Evolutionary conservation across 2,797 vertebrate genomes (phyloP).

Genomic region (Alosa sapidissima): DNA sequence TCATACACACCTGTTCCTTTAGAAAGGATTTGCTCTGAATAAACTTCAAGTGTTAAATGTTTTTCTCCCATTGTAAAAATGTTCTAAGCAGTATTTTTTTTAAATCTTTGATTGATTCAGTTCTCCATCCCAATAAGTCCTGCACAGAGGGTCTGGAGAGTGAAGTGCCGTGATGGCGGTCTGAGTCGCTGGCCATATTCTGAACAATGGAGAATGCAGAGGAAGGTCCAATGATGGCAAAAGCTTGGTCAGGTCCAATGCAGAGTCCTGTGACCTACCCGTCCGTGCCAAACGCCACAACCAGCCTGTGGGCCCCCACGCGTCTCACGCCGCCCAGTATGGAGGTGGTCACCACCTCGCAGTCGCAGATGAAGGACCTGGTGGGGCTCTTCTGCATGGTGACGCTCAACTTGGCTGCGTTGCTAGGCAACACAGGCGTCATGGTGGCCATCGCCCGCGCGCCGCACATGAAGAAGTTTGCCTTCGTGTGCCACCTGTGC

Average conservation of each 20-base stretch:
- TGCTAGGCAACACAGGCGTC: constrained; percentile 84
- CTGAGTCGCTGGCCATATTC: constrained; percentile 26
- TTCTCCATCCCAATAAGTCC: constrained; percentile 44
- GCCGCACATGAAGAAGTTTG: constrained; percentile 84
- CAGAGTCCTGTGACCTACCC: constrained; percentile 57
- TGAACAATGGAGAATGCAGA: constrained; percentile 69
- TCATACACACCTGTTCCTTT: neutral
- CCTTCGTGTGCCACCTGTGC: constrained; percentile 90
- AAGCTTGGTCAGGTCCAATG: constrained; percentile 53
- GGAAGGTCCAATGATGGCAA: constrained; percentile 56
- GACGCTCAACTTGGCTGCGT: constrained; percentile 79
- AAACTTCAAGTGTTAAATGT: neutral
- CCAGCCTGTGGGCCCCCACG: constrained; percentile 56
- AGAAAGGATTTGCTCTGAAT: neutral
- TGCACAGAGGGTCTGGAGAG: constrained; percentile 34
- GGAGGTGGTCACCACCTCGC: constrained; percentile 65
- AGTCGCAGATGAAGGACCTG: constrained; percentile 71
- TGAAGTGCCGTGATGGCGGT: constrained; percentile 44
- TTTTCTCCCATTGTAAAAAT: too few species aligned
- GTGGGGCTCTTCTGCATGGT: constrained; percentile 83
- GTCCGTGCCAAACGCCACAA: constrained; percentile 58
- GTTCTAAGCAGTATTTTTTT: too few species aligned
- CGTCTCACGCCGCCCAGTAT: constrained; percentile 69
- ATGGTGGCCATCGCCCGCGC: constrained; percentile 84
- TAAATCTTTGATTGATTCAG: neutral